Evolutionary conservation across 2,113 vertebrate species (phyloP), one percentile per base, ranked within the genome.

Genomic region (Rana temporaria): DNA sequence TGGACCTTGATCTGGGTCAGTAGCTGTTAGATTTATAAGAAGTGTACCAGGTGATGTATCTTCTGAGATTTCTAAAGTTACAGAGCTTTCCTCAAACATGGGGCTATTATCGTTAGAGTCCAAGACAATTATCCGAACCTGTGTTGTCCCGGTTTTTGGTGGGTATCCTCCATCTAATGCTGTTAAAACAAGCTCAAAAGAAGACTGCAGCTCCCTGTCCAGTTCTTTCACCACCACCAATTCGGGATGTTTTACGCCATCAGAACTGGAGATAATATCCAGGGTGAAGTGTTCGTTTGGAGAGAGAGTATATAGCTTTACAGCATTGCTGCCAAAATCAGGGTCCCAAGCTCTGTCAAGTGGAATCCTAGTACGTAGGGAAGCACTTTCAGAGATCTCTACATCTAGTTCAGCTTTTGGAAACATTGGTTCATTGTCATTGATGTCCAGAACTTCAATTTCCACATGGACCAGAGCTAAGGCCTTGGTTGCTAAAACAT

Each of bases 51-150:
- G 90, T n/a, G 85, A 85, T 6, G 95, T 90, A 2, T 98, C 94
- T 88, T 99, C 97, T 26, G 57, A 18, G 6, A 98, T 91, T 80
- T 95, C 94, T 5, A 97, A 89, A 0, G 78, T 90, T 69, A 95
- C 85, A 0, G 89, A 92, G 83, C 88, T 94, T 75, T 96, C 92
- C 55, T 94, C 93, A 87, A 98, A 98, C 2, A 90, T n/a, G 0
- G 96, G 97, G 74, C 95, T 98, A 79, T 99, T 98, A 79, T 98
- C 97, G 0, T 99, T 98, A 38, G 97, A 97, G 86, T 99, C 97
- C 0, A 97, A 88, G 38, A 98, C 93, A 0, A 89, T 95, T 68
- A 99, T 92, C 75, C 87, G 93, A 22, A 99, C 88, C 79, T 94
- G 86, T 30, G 94, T 93, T 0, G 93, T 96, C 14, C 96, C 96